These are phyloP conservation scores for Lutraria lutraria DNA, from an alignment of 2,888 invertebrate species.

Conservation along the genomic window DNA sequence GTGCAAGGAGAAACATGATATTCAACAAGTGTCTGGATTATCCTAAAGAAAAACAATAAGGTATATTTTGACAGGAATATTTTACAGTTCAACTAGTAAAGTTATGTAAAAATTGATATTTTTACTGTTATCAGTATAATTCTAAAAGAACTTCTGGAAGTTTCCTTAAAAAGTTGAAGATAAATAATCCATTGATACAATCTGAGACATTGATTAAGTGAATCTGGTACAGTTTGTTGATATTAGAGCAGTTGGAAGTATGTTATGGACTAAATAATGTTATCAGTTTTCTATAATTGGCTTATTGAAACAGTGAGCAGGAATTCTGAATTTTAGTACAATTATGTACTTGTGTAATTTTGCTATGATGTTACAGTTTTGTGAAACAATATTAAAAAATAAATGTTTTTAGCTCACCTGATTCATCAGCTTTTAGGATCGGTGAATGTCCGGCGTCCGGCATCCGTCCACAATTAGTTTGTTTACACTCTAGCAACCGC, in stretches of 20 bases:
- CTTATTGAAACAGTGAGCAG: not conserved
- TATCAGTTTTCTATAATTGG: not conserved
- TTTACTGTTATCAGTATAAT: not conserved
- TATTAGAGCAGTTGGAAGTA: not conserved
- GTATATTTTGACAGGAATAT: not conserved
- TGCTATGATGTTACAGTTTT: too few relatives aligned
- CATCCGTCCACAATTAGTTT: too few relatives aligned
- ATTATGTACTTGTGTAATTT: not conserved
- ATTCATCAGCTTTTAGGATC: too few relatives aligned
- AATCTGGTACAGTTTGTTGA: conserved; percentile 7
- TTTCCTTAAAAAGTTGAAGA: not conserved
- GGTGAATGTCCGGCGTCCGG: too few relatives aligned
- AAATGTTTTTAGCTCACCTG: too few relatives aligned
- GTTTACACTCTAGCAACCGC: too few relatives aligned
- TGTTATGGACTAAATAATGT: not conserved
- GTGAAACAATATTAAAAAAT: too few relatives aligned
- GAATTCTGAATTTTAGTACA: not conserved
- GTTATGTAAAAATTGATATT: not conserved
- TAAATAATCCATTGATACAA: not conserved
- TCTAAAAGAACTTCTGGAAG: not conserved
- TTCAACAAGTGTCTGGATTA: too few relatives aligned
- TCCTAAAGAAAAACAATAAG: too few relatives aligned
- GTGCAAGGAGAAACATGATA: too few relatives aligned
- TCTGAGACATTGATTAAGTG: not conserved
- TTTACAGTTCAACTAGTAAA: not conserved